phyloP scores from a whole-genome alignment of 23 tunicate genomes.

The Botrylloides violaceus region DNA sequence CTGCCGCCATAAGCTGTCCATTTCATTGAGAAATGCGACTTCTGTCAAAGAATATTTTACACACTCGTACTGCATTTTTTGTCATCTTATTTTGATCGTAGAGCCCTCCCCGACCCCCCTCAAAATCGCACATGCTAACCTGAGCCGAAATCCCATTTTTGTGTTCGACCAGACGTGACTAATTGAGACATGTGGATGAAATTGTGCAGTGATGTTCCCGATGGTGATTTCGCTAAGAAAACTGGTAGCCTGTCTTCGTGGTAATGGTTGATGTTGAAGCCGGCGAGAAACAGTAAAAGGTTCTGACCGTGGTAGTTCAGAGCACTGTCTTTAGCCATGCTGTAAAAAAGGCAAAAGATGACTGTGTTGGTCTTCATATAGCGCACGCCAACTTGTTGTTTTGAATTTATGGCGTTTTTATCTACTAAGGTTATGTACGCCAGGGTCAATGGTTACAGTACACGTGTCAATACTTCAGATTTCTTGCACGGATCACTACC shows the following conservation, averaged over 20 bases:
- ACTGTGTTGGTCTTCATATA: not conserved
- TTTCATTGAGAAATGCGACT: no score
- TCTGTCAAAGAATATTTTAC: no score
- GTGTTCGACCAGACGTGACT: slow-evolving; percentile 64
- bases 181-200: slow-evolving; percentile 76
- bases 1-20: no score
- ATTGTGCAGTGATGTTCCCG: slow-evolving; percentile 95
- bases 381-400: no score
- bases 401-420: no score
- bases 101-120: no score
- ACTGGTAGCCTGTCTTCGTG: slow-evolving; percentile 70
- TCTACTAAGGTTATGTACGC: no score
- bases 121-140: slow-evolving; percentile 25
- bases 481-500: no score
- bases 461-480: no score
- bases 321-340: slow-evolving; percentile 9
- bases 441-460: no score
- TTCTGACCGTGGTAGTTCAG: slow-evolving; percentile 21
- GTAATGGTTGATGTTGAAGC: slow-evolving; percentile 74
- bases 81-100: no score
- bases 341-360: not conserved
- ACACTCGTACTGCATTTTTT: no score
- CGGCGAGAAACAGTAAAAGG: slow-evolving; percentile 24
- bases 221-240: slow-evolving; percentile 83
- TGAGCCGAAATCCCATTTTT: slow-evolving; percentile 64